Base-by-base conservation (phyloP, 2,888 invertebrate genomes). In the Latrodectus hesperus region DNA sequence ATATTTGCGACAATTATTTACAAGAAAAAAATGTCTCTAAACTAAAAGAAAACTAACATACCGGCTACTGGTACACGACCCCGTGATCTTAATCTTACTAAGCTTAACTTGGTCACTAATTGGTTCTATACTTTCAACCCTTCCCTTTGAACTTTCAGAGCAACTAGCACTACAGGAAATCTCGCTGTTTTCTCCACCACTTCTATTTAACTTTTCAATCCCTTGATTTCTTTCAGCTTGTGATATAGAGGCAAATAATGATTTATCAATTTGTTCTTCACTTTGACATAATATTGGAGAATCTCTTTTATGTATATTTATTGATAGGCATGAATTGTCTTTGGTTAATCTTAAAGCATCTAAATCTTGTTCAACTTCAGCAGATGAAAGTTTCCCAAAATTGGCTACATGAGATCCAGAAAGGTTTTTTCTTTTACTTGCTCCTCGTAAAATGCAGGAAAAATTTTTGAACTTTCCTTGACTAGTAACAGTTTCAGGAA, bases 31-130 rank as follows among this genome's bases (percentile, higher is more conserved):
- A 55, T 55, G 49, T 38, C 38, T 60, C 38, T 11, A 22, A 22
- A 68, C 3, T 26, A 68, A 68, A n/a, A 55, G 74, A 64, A 67
- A 16, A 12, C 60, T 26, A n/a, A 89, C 91, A 91, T 91, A 94
- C 94, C 94, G 94, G 91, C 94, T 94, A 91, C 94, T 94, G 89
- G 94, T 94, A 93, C 94, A 94, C 91, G 94, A 94, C 92, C 95
- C 95, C 94, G 95, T 95, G 94, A 94, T 94, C 91, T 90, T 91
- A 91, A 78, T 88, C 88, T 88, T 87, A 71, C 75, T 90, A 76
- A 60, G 64, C 77, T 77, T 85, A 64, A 68, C 80, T 70, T 76
- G 84, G 16, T 84, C 81, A 67, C 52, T 71, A 76, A 82, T 60
- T 49, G 72, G 67, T 73, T 83, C 84, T 68, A n/a, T 51, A 68